Base-by-base conservation (phyloP, 1,140 invertebrate genomes). In the Euschistus heros region DNA sequence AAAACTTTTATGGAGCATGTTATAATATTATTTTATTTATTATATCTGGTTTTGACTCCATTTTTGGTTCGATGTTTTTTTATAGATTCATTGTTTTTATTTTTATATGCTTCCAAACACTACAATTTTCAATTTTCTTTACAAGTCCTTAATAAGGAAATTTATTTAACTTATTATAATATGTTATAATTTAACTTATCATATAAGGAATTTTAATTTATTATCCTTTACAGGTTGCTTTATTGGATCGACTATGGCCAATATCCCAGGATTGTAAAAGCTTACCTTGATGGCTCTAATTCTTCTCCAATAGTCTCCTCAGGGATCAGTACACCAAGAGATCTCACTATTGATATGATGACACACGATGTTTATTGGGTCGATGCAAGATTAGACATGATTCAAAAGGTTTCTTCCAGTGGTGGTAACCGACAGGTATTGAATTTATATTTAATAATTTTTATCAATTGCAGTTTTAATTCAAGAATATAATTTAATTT, bases 201-300 rank as follows among this genome's bases (percentile, higher is more conserved):
- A 30, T n/a, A n/a, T n/a, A n/a, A n/a, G n/a, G n/a, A 30, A 30
- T 30, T 30, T 52, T 26, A 64, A 30, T n/a, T n/a, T n/a, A n/a
- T n/a, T n/a, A n/a, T n/a, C n/a, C n/a, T n/a, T n/a, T 71, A 26
- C 66, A 81, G 80, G 67, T 81, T 89, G 20, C 75, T 98, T 0
- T 98, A 97, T 74, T 99, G 96, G 96, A 94, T 97, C 65, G 96
- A 98, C 76, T 94, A 95, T 72, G 96, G 96, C 0, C 95, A 98
- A 73, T 94, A 94, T 76, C 95, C 96, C 0, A 84, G 91, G 70
- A 97, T 99, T 54, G 93, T 94, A 4, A 89, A 90, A 73, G 84
- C 92, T 0, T 84, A 86, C 70, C 77, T 99, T 1, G 94, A 99
- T 73, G 95, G 94, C 3, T 85, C 83, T 20, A 89, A 92, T 70